Evolutionary conservation across 2,888 invertebrate genomes (phyloP), one percentile per base, ranked within the genome.

Genomic region (Tinea pellionella): DNA sequence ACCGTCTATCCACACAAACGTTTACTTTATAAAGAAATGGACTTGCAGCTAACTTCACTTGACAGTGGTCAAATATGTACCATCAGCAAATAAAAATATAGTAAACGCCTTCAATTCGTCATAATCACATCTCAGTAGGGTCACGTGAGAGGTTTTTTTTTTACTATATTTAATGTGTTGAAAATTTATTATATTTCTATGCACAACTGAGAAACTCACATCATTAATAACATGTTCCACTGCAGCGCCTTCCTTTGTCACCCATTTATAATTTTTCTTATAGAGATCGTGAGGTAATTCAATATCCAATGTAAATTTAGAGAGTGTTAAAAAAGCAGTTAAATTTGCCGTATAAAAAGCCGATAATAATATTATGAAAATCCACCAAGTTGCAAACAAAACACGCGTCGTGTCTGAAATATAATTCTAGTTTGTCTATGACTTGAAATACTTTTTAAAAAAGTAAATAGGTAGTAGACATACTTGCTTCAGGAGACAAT

Each of bases 331-430:
- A 72, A 96, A 96, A 12, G 96, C 96, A 0, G 96, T 96, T 70
- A 96, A 84, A 78, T 96, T 96, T 8, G 96, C 96, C 1, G 96
- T 96, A 78, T 96, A 96, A 78, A 96, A 96, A 11, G 96, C 94
- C 0, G 96, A 95, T 56, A 96, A 81, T 59, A 96, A 90, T 41
- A 94, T 94, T 66, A 96, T 94, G 74, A 95, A 96, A 63, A 96
- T 90, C 96, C 96, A 96, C 96, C 96, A 96, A 0, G 95, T 95
- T 9, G 95, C 94, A 76, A 96, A 96, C 8, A 96, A 85, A 41
- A 96, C 84, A 59, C 96, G 89, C 0, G 95, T 93, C 16, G 95
- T 93, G 78, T 95, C 96, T 96, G 47, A 2, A 47, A 47, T 2
- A 16, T 13, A 41, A 41, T n/a, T 41, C 13, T 15, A 74, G 13